phyloP scores from a whole-genome alignment of 2,888 invertebrate species.

The Acleris holmiana region DNA sequence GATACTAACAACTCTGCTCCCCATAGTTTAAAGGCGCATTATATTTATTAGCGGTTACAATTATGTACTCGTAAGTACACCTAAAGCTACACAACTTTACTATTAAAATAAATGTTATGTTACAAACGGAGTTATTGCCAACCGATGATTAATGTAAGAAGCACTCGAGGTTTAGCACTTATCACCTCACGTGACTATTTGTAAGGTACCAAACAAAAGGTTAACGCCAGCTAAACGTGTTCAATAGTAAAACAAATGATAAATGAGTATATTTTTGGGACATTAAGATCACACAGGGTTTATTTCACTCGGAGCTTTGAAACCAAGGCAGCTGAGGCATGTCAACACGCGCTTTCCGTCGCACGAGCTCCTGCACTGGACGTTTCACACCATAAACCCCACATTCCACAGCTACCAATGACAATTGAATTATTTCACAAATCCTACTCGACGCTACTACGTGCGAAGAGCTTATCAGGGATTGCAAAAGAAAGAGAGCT shows the following conservation, averaged over 20 bases:
- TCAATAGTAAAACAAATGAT: constrained; percentile 22
- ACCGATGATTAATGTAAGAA: background rate
- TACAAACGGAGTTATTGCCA: too few relatives aligned
- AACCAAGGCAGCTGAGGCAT: constrained; percentile 9
- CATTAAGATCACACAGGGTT: constrained; percentile 40
- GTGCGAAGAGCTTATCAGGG: constrained; percentile 1
- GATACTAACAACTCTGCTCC: too few relatives aligned
- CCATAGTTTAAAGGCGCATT: too few relatives aligned
- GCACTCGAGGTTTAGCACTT: constrained; percentile 2
- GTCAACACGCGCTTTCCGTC: constrained; percentile 3
- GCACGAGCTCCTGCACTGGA: background rate
- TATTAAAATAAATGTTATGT: too few relatives aligned
- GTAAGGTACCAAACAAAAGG: constrained; percentile 16
- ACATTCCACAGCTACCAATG: background rate
- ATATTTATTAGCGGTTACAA: too few relatives aligned
- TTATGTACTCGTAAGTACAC: too few relatives aligned
- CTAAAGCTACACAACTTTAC: too few relatives aligned
- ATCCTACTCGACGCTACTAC: background rate
- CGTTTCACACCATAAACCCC: background rate
- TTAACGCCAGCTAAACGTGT: constrained; percentile 18
- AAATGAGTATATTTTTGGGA: constrained; percentile 27
- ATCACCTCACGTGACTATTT: constrained; percentile 24
- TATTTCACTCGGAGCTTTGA: constrained; percentile 19
- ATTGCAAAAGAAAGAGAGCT: background rate
- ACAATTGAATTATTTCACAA: background rate